Evolutionary conservation across 2,888 invertebrate species (phyloP).

Genomic region (Schizotus pectinicornis): DNA sequence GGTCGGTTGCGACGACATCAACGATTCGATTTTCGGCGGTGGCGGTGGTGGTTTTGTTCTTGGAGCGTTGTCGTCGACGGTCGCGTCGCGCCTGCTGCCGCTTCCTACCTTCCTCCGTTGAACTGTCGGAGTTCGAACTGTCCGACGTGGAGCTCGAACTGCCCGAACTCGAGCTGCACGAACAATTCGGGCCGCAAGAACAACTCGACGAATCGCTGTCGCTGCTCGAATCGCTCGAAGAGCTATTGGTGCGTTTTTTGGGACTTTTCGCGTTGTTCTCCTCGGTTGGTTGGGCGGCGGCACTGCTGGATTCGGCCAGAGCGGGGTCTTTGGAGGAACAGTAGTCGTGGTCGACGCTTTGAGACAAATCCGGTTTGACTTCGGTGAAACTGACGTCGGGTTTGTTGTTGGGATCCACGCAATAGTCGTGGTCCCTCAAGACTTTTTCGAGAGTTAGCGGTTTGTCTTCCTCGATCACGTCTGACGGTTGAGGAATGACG

Average conservation of each 20-base stretch:
- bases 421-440: slow-evolving; percentile 77
- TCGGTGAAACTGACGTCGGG: slow-evolving; percentile 43
- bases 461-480: slow-evolving; percentile 32
- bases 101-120: slow-evolving; percentile 63
- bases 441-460: slow-evolving; percentile 47
- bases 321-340: slow-evolving; percentile 43
- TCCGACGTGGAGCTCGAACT: slow-evolving; percentile 58
- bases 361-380: slow-evolving; percentile 53
- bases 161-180: slow-evolving; percentile 76
- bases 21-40: slow-evolving; percentile 59
- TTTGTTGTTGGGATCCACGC: slow-evolving; percentile 56
- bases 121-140: slow-evolving; percentile 66
- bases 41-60: slow-evolving; percentile 53
- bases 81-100: slow-evolving; percentile 58
- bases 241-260: slow-evolving; percentile 59
- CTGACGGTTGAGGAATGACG: slow-evolving; percentile 30
- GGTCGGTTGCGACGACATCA: slow-evolving; percentile 62
- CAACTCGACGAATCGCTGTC: slow-evolving; percentile 78
- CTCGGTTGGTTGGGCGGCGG: slow-evolving; percentile 24
- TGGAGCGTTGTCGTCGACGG: slow-evolving; percentile 42
- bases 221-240: slow-evolving; percentile 78
- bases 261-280: slow-evolving; percentile 49
- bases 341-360: slow-evolving; percentile 59
- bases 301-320: slow-evolving; percentile 13
- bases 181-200: slow-evolving; percentile 84